Evolutionary conservation across 2,888 invertebrate species (phyloP).

Genomic region (Coremacera marginata): DNA sequence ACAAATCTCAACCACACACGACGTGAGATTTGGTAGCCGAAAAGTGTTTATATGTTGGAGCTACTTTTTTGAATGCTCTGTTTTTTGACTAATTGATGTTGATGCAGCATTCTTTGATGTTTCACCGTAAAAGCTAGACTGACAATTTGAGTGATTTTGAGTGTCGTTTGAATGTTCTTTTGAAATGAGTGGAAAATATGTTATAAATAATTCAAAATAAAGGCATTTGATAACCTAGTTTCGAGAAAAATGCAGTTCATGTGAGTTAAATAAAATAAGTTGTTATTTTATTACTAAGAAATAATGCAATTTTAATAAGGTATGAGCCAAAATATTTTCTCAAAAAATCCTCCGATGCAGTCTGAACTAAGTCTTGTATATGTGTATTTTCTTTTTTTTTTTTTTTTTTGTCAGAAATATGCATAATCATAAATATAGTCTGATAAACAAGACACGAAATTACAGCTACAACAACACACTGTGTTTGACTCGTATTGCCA

Average conservation of each 20-base stretch:
- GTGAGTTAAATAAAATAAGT: too few species aligned
- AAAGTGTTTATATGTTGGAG: not conserved
- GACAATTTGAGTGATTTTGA: not conserved
- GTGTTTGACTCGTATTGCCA: constrained; percentile 42
- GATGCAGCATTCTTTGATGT: constrained; percentile 25
- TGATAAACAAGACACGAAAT: constrained; percentile 45
- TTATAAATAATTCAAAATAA: too few species aligned
- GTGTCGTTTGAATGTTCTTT: too few species aligned
- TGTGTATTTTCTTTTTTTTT: too few species aligned
- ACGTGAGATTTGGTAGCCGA: constrained; percentile 34
- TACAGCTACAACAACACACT: constrained; percentile 40
- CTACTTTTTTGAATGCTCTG: not conserved
- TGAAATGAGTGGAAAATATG: too few species aligned
- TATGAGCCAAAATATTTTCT: not conserved
- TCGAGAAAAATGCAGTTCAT: too few species aligned
- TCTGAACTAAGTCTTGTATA: not conserved
- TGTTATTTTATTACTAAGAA: too few species aligned
- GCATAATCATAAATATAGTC: not conserved
- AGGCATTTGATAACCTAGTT: too few species aligned
- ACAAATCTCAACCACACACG: constrained; percentile 37
- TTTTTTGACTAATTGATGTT: constrained; percentile 13
- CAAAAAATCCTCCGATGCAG: not conserved
- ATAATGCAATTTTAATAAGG: too few species aligned
- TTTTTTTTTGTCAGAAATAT: not conserved
- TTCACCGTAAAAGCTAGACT: not conserved